Base-by-base conservation (phyloP, 2,113 vertebrate genomes). In the Triplophysa tibetana region DNA sequence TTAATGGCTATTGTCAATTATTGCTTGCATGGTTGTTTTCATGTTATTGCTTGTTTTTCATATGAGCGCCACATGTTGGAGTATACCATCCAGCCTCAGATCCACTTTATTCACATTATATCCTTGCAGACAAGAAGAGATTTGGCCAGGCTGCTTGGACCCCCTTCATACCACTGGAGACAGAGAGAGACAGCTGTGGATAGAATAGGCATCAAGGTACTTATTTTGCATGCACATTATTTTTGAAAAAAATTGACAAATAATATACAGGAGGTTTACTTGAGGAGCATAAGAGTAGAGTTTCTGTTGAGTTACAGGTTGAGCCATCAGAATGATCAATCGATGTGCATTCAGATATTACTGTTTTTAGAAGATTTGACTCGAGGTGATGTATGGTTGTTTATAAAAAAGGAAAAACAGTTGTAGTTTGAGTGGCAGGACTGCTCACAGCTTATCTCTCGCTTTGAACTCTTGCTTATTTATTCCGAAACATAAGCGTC, bases 401-500 rank as follows among this genome's bases (percentile, higher is more conserved):
- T 73, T 38, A 45, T 45, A 12, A 45, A 45, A 45, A 45, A 5
- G 43, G 10, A 45, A 45, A 45, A 45, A 45, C 43, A 45, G 43
- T 45, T 45, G 43, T 56, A 41, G 41, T 61, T 75, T 61, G 72
- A 75, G 56, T 75, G 56, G 72, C 72, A 75, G 58, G 21, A 45
- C 21, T 2, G 58, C 72, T 75, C 72, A 48, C 41, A 23, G 72
- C 58, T 48, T 26, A 63, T 75, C 72, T 62, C 58, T 75, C 4
- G 0, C 72, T 75, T 75, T 75, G 58, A 75, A 75, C 72, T 75
- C 41, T 62, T 63, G 58, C 41, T 75, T 75, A 75, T 75, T 75
- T 75, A 75, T 75, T 48, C 58, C 24, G 41, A 75, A 75, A 75
- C 72, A 75, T 75, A 75, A 62, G 72, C 58, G 23, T 62, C 72